Evolutionary conservation across 2,797 vertebrate species (phyloP).

Genomic region (Rallus crepitans): DNA sequence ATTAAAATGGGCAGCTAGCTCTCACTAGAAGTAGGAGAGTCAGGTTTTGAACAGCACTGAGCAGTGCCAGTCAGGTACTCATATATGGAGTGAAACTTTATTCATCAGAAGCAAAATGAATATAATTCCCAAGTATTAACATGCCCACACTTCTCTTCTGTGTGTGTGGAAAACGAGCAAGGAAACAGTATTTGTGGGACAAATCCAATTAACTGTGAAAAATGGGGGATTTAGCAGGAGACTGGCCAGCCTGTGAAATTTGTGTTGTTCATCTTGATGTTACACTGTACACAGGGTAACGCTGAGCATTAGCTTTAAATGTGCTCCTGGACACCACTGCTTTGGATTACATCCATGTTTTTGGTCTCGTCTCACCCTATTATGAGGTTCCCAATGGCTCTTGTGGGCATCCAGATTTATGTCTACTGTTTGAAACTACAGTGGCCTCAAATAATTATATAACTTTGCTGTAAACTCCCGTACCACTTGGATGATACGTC

Average conservation of each 20-base stretch:
- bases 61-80: not conserved
- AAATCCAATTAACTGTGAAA: not conserved
- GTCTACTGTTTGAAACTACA: not conserved
- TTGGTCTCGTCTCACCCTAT: not conserved
- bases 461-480: not conserved
- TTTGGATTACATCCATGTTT: not conserved
- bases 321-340: not conserved
- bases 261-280: not conserved
- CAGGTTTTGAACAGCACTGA: not conserved
- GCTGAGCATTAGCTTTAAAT: not conserved
- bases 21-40: not conserved
- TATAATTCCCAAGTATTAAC: not conserved
- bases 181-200: not conserved
- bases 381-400: not conserved
- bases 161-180: not conserved
- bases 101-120: not conserved
- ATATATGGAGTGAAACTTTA: not conserved
- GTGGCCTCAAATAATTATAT: not conserved
- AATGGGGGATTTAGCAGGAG: not conserved
- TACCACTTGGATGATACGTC: not conserved
- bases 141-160: not conserved
- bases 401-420: not conserved
- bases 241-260: not conserved
- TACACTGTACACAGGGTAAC: not conserved
- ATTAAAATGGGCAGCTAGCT: not conserved